phyloP scores from a whole-genome alignment of 1,140 invertebrate species.

The Anastrepha ludens region DNA sequence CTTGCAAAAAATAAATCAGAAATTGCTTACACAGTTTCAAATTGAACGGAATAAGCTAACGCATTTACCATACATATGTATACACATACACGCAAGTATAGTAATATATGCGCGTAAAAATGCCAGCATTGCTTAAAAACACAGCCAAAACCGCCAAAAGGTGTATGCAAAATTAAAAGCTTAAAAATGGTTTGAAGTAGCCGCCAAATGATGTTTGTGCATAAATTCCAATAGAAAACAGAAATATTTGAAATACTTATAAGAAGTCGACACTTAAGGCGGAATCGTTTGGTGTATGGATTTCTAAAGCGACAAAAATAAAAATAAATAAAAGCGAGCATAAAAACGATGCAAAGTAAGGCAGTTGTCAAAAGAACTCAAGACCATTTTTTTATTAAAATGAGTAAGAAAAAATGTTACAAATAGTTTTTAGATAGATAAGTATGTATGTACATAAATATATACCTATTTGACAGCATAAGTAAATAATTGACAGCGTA shows the following conservation, averaged over 20 bases:
- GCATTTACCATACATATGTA: not conserved
- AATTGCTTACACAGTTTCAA: too few relatives aligned
- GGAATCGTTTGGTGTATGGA: not conserved
- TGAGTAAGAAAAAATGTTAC: not conserved
- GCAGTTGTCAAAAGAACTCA: not conserved
- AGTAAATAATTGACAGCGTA: too few relatives aligned
- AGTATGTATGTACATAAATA: not conserved
- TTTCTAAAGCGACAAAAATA: not conserved
- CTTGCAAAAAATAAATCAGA: not conserved
- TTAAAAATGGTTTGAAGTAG: conserved; percentile 36
- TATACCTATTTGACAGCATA: not conserved
- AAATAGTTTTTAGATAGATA: not conserved
- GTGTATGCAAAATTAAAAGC: conserved; percentile 37
- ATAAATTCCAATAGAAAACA: conserved; percentile 4
- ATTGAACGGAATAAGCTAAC: not conserved
- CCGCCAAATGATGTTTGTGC: not conserved
- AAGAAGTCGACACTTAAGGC: not conserved
- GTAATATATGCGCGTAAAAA: not conserved
- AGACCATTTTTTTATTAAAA: not conserved
- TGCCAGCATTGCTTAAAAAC: not conserved
- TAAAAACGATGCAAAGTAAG: not conserved
- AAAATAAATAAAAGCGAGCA: not conserved
- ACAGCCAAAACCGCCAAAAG: not conserved
- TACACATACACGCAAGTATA: not conserved
- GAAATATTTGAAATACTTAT: not conserved